Base-by-base conservation (phyloP, 2,797 vertebrate genomes). In the Cyclopterus lumpus region DNA sequence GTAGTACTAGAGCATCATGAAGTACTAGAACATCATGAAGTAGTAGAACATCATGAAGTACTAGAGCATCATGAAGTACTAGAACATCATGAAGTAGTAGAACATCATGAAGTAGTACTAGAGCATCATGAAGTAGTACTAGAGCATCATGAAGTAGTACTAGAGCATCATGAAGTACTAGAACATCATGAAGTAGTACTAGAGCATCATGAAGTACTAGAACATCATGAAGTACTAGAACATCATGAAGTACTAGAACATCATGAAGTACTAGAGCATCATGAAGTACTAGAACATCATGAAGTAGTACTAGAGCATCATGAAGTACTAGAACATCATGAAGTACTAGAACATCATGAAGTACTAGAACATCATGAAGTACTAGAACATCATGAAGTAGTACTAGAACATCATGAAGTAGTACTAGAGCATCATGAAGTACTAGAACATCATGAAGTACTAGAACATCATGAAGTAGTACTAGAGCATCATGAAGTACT, bases 211-310 rank as follows among this genome's bases (percentile, higher is more conserved):
- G 16, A 16, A 26, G 51, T 15, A 54, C 14, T 15, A n/a, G n/a
- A n/a, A n/a, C n/a, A n/a, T n/a, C n/a, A n/a, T n/a, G n/a, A 92
- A 92, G 44, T 82, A 92, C 92, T 93, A 55, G 53, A 26, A 53
- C 51, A 51, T 22, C 4, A 51, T 12, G 10, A 22, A 22, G n/a
- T 22, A 26, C 24, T 54, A 54, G 22, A 54, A 26, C 3, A 8
- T 8, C 3, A 18, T 28, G 16, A 16, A 26, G 51, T 15, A 54
- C 14, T 15, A n/a, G 89, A 38, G 92, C 92, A 16, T 49, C 55
- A 5, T n/a, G n/a, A 92, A 92, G 44, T 82, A 92, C 92, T 93
- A 55, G 53, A 26, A 53, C 51, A 51, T 22, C 4, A 51, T 12
- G 10, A 22, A 22, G n/a, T 22, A 26, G n/a, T n/a, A n/a, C 24